A percentile compares a stretch with the other conserved stretches of the same genome.
phyloP scores from a whole-genome alignment of 2,797 vertebrate species.

The Cacajao melanocephalus region DNA sequence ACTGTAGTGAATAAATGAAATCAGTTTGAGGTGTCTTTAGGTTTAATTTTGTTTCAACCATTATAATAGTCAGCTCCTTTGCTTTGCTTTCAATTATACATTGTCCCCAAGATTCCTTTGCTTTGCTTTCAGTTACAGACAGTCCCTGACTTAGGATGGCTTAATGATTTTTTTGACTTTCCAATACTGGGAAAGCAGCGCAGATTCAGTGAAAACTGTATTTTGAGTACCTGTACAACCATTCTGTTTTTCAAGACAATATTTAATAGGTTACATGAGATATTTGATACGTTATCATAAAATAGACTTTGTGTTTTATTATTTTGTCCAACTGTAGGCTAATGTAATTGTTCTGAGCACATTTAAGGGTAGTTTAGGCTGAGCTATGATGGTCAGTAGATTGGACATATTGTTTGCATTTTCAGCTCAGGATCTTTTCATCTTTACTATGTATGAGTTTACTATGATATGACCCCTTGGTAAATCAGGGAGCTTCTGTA shows the following conservation, averaged over 20 bases:
- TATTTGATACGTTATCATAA: neutral
- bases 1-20: neutral
- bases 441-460: neutral
- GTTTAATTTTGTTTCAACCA: constrained; percentile 29
- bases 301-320: neutral
- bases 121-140: constrained; percentile 6
- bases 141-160: neutral
- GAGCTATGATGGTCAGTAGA: neutral
- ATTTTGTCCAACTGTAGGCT: neutral
- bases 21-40: neutral
- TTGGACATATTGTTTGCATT: neutral
- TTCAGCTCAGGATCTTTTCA: neutral
- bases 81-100: too few relatives aligned
- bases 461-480: neutral
- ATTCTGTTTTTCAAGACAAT: neutral
- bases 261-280: neutral
- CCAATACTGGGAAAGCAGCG: neutral
- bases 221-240: neutral
- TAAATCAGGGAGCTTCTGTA: neutral
- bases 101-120: too few relatives aligned
- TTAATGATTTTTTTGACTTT: too few relatives aligned
- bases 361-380: neutral
- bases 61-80: neutral
- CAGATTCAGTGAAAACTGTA: neutral
- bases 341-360: neutral